Evolutionary conservation across 2,888 invertebrate genomes (phyloP), one percentile per base, ranked within the genome.

Genomic region (Macrophya alboannulata): DNA sequence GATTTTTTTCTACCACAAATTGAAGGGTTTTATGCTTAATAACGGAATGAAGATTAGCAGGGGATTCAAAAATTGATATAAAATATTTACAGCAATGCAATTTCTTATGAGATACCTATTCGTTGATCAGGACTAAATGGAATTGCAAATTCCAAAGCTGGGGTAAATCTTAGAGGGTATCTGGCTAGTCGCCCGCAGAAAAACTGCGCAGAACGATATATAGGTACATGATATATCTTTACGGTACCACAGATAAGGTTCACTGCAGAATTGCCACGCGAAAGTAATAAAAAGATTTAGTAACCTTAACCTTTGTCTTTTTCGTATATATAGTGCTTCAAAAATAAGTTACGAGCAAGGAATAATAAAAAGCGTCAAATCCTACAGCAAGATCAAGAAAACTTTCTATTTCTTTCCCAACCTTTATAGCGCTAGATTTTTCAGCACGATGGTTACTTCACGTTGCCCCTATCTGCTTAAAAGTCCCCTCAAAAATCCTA

Each of bases 131-230:
- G 51, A 31, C 31, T 55, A 37, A 55, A 31, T 31, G 55, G 4
- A 77, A 55, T 37, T 43, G 37, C 55, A 55, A 86, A 87, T 87
- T 81, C 87, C 51, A 71, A 62, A 40, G 86, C 74, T 85, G 76
- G 86, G 88, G 88, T 88, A 88, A 88, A 88, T 87, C 87, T 86
- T 10, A 31, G 37, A 48, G 6, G 31, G 72, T 59, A 85, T 85
- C 84, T 84, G 84, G 48, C 84, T 72, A 43, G 84, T 40, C 72
- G 72, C 84, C 51, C 72, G 25, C 48, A 79, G 40, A 31, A n/a
- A 59, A 37, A 55, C 43, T 59, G 40, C 79, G 59, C 79, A 79
- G 25, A 68, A 37, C 68, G 21, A 37, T 51, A 5, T 43, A 31
- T 31, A n/a, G 51, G 37, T 31, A 55, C 9, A 37, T 25, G 9